Conservation (phyloP, 1,140 invertebrate species). For the Drosophila parabipectinata region DNA sequence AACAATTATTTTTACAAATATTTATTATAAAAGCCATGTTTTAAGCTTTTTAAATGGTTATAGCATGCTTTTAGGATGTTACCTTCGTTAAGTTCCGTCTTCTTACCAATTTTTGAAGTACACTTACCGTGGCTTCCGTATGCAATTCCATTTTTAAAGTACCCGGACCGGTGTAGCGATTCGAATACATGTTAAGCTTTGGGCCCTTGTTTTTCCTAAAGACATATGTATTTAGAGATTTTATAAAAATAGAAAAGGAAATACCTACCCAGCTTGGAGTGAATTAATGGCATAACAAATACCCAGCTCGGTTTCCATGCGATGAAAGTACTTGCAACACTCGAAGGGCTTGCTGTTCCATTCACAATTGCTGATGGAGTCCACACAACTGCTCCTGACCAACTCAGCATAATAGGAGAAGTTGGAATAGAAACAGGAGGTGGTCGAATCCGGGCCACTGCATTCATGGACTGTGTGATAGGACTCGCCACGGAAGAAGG, state of each 20-base stretch:
- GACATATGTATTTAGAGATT: neutral
- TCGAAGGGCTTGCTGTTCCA: constrained; percentile 87
- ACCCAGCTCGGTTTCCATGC: constrained; percentile 88
- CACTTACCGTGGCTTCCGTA: constrained; percentile 85
- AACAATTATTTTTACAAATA: too few relatives aligned
- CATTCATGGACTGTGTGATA: constrained; percentile 88
- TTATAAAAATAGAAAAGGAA: neutral
- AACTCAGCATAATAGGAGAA: constrained; percentile 86
- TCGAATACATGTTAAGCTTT: constrained; percentile 76
- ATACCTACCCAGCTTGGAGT: constrained; percentile 85
- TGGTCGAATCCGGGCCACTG: constrained; percentile 83
- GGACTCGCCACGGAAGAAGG: constrained; percentile 87
- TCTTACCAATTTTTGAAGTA: neutral
- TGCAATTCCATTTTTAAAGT: constrained; percentile 85
- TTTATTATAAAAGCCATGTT: neutral
- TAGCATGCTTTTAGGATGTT: neutral
- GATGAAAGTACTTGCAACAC: constrained; percentile 88
- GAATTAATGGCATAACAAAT: constrained; percentile 88
- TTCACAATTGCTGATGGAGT: constrained; percentile 86
- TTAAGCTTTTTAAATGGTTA: neutral
- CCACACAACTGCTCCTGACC: constrained; percentile 86
- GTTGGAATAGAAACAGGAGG: constrained; percentile 86
- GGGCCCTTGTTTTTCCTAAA: constrained; percentile 55
- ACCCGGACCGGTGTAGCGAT: constrained; percentile 86
- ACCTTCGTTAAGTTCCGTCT: neutral